Evolutionary conservation across 2,888 invertebrate species (phyloP), one percentile per base, ranked within the genome.

Genomic region (Heteromurus nitidus): DNA sequence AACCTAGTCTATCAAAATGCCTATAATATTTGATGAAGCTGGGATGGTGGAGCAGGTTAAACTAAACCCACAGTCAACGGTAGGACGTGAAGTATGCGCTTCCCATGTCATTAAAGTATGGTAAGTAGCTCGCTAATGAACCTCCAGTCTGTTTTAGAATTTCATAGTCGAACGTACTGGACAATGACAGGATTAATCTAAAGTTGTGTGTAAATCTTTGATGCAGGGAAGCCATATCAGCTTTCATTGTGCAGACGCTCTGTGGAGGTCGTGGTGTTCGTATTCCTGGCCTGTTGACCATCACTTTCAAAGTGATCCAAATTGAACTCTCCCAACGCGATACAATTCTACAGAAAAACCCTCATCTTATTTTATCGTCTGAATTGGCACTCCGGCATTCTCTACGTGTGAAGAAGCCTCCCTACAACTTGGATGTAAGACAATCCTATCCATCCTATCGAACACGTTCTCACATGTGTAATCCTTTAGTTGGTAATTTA

Each of bases 371-470:
- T n/a, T 30, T 85, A 9, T 26, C 77, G 2, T 81, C 80, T 24
- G 84, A 85, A 16, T 11, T 86, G 50, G 85, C 76, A 26, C 58
- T 76, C 18, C 85, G 83, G 18, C 85, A 85, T 55, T 79, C 67
- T 28, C 80, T 86, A 26, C 84, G 74, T 2, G 68, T 74, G 28
- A 84, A 84, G 50, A 75, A 81, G n/a, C 86, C 85, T 0, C 36
- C 80, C 1, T 86, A 84, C 69, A 85, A 85, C 47, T 79, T 86
- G 69, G 81, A 82, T 69, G 85, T 84, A 77, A 80, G 84, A n/a
- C n/a, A n/a, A n/a, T n/a, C n/a, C n/a, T n/a, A n/a, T n/a, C n/a
- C n/a, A n/a, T n/a, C n/a, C n/a, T n/a, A n/a, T n/a, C n/a, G n/a
- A n/a, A 36, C 36, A 36, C 36, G 5, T 36, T 36, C 13, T 36